These are phyloP conservation scores for Cynaeus angustus DNA, from an alignment of 2,888 invertebrate genomes.

Conservation along the genomic window DNA sequence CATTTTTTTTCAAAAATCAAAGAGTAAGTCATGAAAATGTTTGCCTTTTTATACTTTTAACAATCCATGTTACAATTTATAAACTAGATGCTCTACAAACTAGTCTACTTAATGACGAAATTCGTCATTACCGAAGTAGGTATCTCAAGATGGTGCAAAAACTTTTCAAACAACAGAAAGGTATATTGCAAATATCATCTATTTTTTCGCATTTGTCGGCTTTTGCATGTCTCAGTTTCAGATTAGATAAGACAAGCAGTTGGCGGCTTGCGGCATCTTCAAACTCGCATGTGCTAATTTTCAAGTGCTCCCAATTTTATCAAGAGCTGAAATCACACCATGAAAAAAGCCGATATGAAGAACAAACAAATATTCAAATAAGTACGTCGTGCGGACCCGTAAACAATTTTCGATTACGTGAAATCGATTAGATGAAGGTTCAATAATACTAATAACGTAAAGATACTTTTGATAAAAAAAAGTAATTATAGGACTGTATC, in stretches of 20 bases:
- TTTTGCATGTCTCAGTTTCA: conserved; percentile 1
- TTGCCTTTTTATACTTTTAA: too few relatives aligned
- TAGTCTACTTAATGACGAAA: too few relatives aligned
- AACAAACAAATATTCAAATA: conserved; percentile 12
- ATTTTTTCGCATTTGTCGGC: conserved; percentile 14
- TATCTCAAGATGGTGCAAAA: too few relatives aligned
- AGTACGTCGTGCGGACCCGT: background rate
- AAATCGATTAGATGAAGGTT: conserved; percentile 20
- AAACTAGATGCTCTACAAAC: too few relatives aligned
- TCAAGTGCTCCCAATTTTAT: conserved; percentile 5
- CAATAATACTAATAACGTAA: conserved; percentile 36
- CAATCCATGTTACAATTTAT: too few relatives aligned
- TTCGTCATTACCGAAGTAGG: too few relatives aligned
- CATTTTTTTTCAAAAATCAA: too few relatives aligned
- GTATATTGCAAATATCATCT: too few relatives aligned
- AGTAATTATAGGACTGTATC: conserved; percentile 28
- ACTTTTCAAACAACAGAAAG: too few relatives aligned
- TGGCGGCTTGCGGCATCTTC: conserved; percentile 18
- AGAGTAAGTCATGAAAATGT: too few relatives aligned
- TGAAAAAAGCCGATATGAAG: background rate
- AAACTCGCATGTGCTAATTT: conserved; percentile 24
- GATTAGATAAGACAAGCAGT: conserved; percentile 33
- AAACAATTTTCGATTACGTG: conserved; percentile 29
- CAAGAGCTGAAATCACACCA: conserved; percentile 5
- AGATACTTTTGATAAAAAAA: conserved; percentile 29